Base-by-base conservation (phyloP, 2,113 vertebrate species). In the Pica pica region DNA sequence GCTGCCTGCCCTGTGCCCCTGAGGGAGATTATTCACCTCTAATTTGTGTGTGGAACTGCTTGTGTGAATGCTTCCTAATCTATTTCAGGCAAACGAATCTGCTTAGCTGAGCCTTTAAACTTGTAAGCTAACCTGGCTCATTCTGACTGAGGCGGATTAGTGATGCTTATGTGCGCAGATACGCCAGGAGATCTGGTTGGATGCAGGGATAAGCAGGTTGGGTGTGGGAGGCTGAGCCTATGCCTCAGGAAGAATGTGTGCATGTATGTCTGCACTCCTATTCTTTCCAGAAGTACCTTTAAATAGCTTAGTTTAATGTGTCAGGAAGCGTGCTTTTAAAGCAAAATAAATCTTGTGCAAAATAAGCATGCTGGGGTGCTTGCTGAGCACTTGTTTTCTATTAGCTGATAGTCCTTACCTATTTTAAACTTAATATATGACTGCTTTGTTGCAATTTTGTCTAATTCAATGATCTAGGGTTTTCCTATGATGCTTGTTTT, bases 101-200 rank as follows among this genome's bases (percentile, higher is more conserved):
- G 59, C 91, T 94, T 96, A 95, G 60, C 42, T 74, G 86, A 70
- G 86, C 90, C 60, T 94, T 93, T 90, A 67, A 81, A 95, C 80
- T 88, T 92, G 47, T 83, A 74, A 94, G 56, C 68, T 93, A 97
- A 86, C 80, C 68, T 90, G 88, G 92, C 92, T 95, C 71, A 28
- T 94, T 92, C 50, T 61, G 83, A 16, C 71, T 37, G 64, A 83
- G 74, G 64, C 0, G 1, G 92, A 92, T 97, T 89, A 93, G 64
- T 18, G 82, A 83, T 88, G 83, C 55, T 92, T 76, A 41, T 77
- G 56, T 81, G 60, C 1, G 4, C 76, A 81, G 68, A 71, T 94
- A 83, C 0, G 2, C 39, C 26, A 31, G 67, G 79, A 73, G 89
- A 67, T 86, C 63, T 89, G 60, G 30, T 47, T 92, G 94, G 83